phyloP scores from a whole-genome alignment of 1,140 invertebrate genomes.

The Phortica variegata region DNA sequence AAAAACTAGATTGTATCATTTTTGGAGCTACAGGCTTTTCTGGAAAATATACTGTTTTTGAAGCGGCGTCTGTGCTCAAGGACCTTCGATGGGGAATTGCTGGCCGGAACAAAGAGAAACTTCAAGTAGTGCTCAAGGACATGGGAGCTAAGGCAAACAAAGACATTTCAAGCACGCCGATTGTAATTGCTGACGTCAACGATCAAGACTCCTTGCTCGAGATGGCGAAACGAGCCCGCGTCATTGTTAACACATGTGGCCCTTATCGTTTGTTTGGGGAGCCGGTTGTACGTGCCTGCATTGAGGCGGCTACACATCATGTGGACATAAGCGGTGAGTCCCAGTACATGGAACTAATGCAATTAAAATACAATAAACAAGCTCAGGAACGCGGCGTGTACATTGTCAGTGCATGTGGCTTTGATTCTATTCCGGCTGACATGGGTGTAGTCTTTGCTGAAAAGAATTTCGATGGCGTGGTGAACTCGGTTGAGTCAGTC shows the following conservation, averaged over 20 bases:
- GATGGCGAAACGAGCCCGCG: conserved; percentile 71
- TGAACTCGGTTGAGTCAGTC: conserved; percentile 75
- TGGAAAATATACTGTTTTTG: conserved; percentile 70
- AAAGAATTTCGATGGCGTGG: conserved; percentile 69
- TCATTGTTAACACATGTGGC: conserved; percentile 80
- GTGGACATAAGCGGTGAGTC: conserved; percentile 90
- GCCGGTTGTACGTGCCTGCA: conserved; percentile 80
- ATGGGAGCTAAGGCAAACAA: conserved; percentile 58
- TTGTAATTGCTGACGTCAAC: conserved; percentile 74
- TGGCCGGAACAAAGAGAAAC: conserved; percentile 60
- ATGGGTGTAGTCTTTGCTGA: conserved; percentile 74
- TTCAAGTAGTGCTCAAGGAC: conserved; percentile 66
- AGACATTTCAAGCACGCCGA: conserved; percentile 63
- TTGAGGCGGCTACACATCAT: conserved; percentile 76
- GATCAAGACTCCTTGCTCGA: conserved; percentile 68
- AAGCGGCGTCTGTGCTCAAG: conserved; percentile 61
- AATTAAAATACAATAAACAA: conserved; percentile 72
- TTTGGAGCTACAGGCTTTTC: conserved; percentile 84
- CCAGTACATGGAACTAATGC: conserved; percentile 81
- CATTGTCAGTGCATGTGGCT: conserved; percentile 85
- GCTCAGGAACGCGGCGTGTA: conserved; percentile 78
- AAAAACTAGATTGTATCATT: conserved; percentile 68
- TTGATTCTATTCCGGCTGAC: conserved; percentile 83
- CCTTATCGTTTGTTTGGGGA: conserved; percentile 87
- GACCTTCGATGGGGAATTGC: conserved; percentile 34